Percentiles rank a stretch among this genome's conserved stretches.
These are phyloP conservation scores for Andrena bicolor DNA, from an alignment of 2,888 invertebrate species.

Conservation along the genomic window DNA sequence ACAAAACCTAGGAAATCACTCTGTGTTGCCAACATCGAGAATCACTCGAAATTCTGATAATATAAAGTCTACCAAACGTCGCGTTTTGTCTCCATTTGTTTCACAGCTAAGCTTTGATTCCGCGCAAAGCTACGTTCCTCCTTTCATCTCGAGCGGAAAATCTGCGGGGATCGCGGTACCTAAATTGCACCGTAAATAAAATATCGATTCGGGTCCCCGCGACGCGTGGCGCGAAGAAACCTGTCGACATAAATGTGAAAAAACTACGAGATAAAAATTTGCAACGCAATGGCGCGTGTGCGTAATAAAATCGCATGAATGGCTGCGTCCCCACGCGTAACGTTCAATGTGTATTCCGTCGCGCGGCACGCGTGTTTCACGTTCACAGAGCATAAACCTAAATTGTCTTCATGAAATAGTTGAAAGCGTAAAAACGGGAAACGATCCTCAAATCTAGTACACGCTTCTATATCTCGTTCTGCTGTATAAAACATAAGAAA, in stretches of 20 bases:
- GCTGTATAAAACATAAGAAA: conserved; percentile 10
- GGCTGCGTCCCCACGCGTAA: not conserved
- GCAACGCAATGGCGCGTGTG: not conserved
- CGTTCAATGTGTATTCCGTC: conserved; percentile 27
- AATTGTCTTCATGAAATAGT: not conserved
- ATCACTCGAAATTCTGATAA: too few relatives aligned
- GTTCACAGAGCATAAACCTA: conserved; percentile 7
- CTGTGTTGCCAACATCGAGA: not conserved
- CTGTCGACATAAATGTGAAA: not conserved
- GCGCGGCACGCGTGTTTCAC: not conserved
- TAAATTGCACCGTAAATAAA: conserved; percentile 18
- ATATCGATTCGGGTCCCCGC: conserved; percentile 25
- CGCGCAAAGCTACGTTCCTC: not conserved
- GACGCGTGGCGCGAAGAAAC: not conserved
- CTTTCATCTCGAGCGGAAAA: not conserved
- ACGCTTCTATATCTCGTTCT: not conserved
- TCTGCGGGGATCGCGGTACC: not conserved
- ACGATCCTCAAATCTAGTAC: conserved; percentile 1
- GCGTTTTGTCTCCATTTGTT: conserved; percentile 19
- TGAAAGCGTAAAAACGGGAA: not conserved
- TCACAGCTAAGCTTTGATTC: conserved; percentile 4
- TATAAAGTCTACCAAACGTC: too few relatives aligned
- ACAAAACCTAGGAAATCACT: too few relatives aligned
- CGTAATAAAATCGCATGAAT: conserved; percentile 38
- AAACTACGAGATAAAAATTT: conserved; percentile 14